phyloP scores from a whole-genome alignment of 2,888 invertebrate genomes.

The Cremastinae sp. region DNA sequence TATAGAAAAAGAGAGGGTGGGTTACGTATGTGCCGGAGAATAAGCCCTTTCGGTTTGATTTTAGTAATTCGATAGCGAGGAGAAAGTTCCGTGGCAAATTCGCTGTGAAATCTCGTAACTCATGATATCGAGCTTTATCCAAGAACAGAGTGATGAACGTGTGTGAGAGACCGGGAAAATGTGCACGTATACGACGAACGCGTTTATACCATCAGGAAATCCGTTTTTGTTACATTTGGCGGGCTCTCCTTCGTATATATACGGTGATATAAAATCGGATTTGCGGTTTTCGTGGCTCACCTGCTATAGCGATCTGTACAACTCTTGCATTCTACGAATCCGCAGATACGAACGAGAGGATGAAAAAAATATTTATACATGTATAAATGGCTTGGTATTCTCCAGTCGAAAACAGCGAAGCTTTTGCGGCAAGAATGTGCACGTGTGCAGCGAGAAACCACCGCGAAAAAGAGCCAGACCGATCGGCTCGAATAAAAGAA shows the following conservation, averaged over 20 bases:
- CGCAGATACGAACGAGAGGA: too few species aligned
- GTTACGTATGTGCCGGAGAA: neutral
- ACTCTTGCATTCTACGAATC: slow-evolving; percentile 5
- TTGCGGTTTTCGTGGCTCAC: slow-evolving; percentile 54
- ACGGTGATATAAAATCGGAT: slow-evolving; percentile 54
- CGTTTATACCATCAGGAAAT: slow-evolving; percentile 44
- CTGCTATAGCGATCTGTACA: slow-evolving; percentile 35
- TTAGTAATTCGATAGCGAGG: slow-evolving; percentile 34
- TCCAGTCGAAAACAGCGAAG: slow-evolving; percentile 48
- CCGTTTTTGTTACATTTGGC: slow-evolving; percentile 50
- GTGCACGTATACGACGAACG: slow-evolving; percentile 2
- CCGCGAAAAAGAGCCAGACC: slow-evolving; percentile 39
- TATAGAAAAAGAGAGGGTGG: too few species aligned
- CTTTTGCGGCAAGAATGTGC: slow-evolving; percentile 35
- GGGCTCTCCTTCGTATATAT: slow-evolving; percentile 9
- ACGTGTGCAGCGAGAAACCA: slow-evolving; percentile 22
- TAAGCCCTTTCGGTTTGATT: slow-evolving; percentile 14
- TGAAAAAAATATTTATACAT: slow-evolving; percentile 14
- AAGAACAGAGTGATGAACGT: neutral
- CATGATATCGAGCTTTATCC: slow-evolving; percentile 25
- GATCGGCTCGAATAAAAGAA: slow-evolving; percentile 22
- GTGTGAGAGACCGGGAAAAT: neutral
- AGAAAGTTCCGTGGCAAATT: slow-evolving; percentile 35
- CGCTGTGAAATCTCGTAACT: slow-evolving; percentile 42
- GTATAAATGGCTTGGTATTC: slow-evolving; percentile 29